These are phyloP conservation scores for Thereva nobilitata DNA, from an alignment of 2,888 invertebrate species.

Conservation along the genomic window DNA sequence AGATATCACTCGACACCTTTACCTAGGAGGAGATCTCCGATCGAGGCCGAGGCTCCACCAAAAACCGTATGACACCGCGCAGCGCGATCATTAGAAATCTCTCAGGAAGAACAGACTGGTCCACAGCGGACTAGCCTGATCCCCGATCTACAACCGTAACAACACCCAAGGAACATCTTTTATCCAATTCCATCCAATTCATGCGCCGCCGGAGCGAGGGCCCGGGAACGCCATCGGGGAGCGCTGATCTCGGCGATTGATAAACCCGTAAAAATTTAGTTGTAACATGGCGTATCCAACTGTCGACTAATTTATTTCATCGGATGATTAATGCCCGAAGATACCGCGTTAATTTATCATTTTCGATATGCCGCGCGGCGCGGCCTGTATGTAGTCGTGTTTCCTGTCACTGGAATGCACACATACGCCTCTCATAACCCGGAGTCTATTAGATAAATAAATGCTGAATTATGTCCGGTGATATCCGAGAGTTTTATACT, in stretches of 20 bases:
- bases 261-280: slow-evolving; percentile 41
- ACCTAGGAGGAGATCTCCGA: slow-evolving; percentile 26
- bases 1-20: slow-evolving; percentile 26
- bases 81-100: not conserved
- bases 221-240: not conserved
- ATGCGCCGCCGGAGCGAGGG: slow-evolving; percentile 1
- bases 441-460: slow-evolving; percentile 35
- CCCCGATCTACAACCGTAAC: too few species aligned
- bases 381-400: slow-evolving; percentile 27
- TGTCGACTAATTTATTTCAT: slow-evolving; percentile 46
- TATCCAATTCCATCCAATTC: not conserved
- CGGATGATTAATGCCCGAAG: slow-evolving; percentile 44
- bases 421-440: slow-evolving; percentile 1
- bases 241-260: slow-evolving; percentile 35
- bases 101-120: too few species aligned
- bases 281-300: slow-evolving; percentile 44
- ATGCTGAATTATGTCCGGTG: slow-evolving; percentile 30
- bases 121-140: too few species aligned
- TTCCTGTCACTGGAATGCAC: slow-evolving; percentile 21
- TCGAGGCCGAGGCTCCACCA: slow-evolving; percentile 16
- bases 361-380: slow-evolving; percentile 31
- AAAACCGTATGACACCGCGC: slow-evolving; percentile 17
- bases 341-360: slow-evolving; percentile 42
- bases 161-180: not conserved
- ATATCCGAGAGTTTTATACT: slow-evolving; percentile 36